Evolutionary conservation across 2,888 invertebrate species (phyloP), one percentile per base, ranked within the genome.

Genomic region (Adineta ricciae): DNA sequence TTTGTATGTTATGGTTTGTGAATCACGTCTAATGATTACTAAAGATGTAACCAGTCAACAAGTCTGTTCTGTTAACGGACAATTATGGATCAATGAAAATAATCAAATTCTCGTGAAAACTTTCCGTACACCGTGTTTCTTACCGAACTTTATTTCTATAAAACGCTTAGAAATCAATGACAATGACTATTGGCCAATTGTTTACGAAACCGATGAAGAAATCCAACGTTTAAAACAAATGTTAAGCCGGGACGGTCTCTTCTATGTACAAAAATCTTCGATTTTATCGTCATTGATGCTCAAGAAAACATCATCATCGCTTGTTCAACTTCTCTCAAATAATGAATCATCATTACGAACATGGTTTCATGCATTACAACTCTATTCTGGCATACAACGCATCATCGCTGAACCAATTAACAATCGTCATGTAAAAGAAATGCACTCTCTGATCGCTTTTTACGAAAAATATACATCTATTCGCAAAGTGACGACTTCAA

Each of bases 1-100:
- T 91, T 92, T 99, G 38, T 99, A 98, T 90, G 96, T 97, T 0
- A 90, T 99, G 87, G 97, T 98, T 0, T 94, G 94, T 0, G 96
- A 98, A 89, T 95, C 96, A 0, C 92, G 98, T 21, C 91, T 98
- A 21, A 92, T 99, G 84, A 92, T 97, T 84, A 96, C 97, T 0
- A 92, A 94, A 49, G 96, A 97, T 89, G 93, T 96, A 11, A 8
- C 78, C n/a, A 78, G 14, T 78, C 78, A 78, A 11, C 78, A 78
- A 41, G 41, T 78, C n/a, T 78, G 78, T 41, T 78, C 78, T 2
- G n/a, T 78, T n/a, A 78, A 78, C 41, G 78, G 78, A 5, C 78
- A 32, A 36, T 38, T 78, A 24, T 78, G n/a, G 41, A 32, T 41
- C 11, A 41, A 41, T 41, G 78, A 78, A 41, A 78, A 78, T 78